Base-by-base conservation (phyloP, 2,888 invertebrate genomes). In the Troilus luridus region DNA sequence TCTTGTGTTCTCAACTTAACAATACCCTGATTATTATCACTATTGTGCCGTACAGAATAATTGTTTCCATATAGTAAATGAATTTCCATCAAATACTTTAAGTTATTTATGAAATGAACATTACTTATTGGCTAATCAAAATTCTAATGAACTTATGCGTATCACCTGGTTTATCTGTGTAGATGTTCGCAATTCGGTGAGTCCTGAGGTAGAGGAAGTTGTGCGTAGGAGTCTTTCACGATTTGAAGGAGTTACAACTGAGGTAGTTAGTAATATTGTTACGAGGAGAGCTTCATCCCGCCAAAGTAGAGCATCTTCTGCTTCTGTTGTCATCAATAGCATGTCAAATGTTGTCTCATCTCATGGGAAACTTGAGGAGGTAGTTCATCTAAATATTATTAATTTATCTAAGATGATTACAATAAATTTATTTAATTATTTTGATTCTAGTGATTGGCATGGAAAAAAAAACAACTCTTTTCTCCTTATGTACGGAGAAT, bases 151-250 rank as follows among this genome's bases (percentile, higher is more conserved):
- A 85, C 41, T 85, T 14, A 21, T 85, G 54, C 1, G 3, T 67
- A 27, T 77, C 0, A 41, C 12, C 24, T 77, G 7, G 0, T n/a
- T 9, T 58, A 11, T 60, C 21, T 60, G 11, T 88, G 21, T 19
- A 90, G 90, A 60, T 59, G 90, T 77, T 3, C 90, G 90, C 56
- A 90, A 81, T 27, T 90, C 90, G 12, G 24, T 90, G 24, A 77
- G 77, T 58, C 90, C 90, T 81, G 77, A 90, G 72, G 77, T 90
- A 0, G 90, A 90, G n/a, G 90, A 72, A 14, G 72, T 90, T 12
- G 90, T 90, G 17, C 64, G 90, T 19, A 72, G 90, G 21, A 90
- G 90, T 81, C 24, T 90, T 56, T 90, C 90, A 27, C 14, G 77
- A 24, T 90, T 90, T 81, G 90, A 90, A 59, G 90, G 56, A 12